These are phyloP conservation scores for Terrapene triunguis DNA, from an alignment of 2,113 vertebrate species.

Conservation along the genomic window DNA sequence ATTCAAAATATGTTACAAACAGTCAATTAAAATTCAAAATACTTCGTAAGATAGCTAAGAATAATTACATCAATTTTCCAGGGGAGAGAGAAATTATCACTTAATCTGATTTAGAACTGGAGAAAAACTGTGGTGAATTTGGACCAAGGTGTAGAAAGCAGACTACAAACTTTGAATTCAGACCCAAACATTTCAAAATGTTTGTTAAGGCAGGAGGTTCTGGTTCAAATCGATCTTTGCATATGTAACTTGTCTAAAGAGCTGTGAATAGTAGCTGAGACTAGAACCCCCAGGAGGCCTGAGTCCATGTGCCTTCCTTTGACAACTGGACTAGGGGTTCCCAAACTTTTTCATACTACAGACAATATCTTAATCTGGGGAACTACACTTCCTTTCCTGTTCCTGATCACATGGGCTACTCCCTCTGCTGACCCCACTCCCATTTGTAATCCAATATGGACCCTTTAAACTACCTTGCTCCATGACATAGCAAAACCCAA, in stretches of 20 bases:
- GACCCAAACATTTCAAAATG: background rate
- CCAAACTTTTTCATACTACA: background rate
- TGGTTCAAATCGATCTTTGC: background rate
- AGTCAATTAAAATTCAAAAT: background rate
- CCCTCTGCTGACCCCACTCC: background rate
- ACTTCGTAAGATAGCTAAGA: background rate
- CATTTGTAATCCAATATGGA: background rate
- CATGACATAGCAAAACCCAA: too few relatives aligned
- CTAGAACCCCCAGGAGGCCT: background rate
- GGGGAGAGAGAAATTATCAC: background rate
- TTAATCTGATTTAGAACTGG: background rate
- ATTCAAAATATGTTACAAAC: background rate
- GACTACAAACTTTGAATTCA: background rate
- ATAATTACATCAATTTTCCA: background rate
- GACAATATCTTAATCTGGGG: background rate
- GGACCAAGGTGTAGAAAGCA: background rate
- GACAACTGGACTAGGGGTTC: background rate
- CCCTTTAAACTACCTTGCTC: background rate
- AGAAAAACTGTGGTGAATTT: background rate
- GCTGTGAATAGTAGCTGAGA: background rate
- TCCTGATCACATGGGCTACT: background rate
- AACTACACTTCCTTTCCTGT: background rate
- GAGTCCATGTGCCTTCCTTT: background rate
- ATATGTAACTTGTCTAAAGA: background rate
- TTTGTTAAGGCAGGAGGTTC: background rate